Percentiles rank a stretch among this genome's conserved stretches.
Evolutionary conservation across 1,140 invertebrate genomes (phyloP).

Genomic region (Ips nitidus): DNA sequence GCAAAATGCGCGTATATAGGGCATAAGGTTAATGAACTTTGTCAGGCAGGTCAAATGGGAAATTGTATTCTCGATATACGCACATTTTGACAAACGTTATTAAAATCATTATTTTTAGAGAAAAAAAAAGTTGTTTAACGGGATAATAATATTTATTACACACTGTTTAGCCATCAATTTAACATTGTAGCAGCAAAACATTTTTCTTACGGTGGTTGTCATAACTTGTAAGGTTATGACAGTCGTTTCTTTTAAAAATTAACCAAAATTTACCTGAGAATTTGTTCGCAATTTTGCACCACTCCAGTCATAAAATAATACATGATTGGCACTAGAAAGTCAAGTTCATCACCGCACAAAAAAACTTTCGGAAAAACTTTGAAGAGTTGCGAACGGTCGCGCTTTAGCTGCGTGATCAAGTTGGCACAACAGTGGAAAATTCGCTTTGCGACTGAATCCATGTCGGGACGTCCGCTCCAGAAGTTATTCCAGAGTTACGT

Average conservation of each 20-base stretch:
- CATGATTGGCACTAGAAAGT: conserved; percentile 35
- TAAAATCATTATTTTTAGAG: too few species aligned
- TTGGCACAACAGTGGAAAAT: conserved; percentile 35
- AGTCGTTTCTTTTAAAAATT: too few species aligned
- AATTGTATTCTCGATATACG: background rate
- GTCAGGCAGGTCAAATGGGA: background rate
- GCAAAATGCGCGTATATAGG: conserved; percentile 10
- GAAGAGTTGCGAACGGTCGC: conserved; percentile 24
- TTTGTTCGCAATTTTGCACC: conserved; percentile 48
- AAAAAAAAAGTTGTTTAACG: too few species aligned
- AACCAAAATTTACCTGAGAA: conserved; percentile 43
- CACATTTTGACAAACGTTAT: too few species aligned
- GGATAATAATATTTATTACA: too few species aligned
- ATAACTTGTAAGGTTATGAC: too few species aligned
- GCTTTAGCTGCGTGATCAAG: conserved; percentile 6
- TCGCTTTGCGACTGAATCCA: conserved; percentile 35
- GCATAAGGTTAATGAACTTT: conserved; percentile 26
- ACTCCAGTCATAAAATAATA: conserved; percentile 51
- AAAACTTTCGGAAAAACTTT: conserved; percentile 16
- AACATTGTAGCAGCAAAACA: too few species aligned
- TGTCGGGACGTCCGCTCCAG: conserved; percentile 10
- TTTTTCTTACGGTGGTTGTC: too few species aligned
- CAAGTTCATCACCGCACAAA: conserved; percentile 21
- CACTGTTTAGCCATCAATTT: too few species aligned
- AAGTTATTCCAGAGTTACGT: conserved; percentile 12